Evolutionary conservation across 92 coral and sea anemone genomes (phyloP).

Genomic region (Epizoanthus stellaris): DNA sequence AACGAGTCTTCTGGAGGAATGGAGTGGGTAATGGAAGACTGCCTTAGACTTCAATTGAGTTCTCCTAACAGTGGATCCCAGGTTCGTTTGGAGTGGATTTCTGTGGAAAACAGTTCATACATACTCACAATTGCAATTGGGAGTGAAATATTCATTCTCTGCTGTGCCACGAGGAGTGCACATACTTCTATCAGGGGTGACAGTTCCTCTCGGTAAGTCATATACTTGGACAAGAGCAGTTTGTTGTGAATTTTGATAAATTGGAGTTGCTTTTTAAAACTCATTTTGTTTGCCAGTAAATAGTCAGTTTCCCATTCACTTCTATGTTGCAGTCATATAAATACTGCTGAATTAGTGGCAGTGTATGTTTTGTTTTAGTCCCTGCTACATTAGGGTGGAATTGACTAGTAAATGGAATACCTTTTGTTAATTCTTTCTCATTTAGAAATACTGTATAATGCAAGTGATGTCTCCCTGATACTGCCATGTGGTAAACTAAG

Average conservation of each 20-base stretch:
- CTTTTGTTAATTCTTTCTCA: too few species aligned
- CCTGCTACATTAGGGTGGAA: too few species aligned
- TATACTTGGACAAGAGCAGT: not conserved
- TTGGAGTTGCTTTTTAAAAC: too few species aligned
- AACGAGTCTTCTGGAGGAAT: slow-evolving; percentile 95
- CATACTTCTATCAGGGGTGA: slow-evolving; percentile 70
- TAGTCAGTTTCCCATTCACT: too few species aligned
- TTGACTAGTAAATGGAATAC: too few species aligned
- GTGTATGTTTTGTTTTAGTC: too few species aligned
- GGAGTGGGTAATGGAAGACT: slow-evolving; percentile 94
- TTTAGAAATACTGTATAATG: too few species aligned
- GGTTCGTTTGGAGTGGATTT: slow-evolving; percentile 92
- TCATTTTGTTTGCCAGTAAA: too few species aligned
- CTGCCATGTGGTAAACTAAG: too few species aligned
- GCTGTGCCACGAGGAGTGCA: slow-evolving; percentile 79
- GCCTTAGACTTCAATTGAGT: slow-evolving; percentile 71
- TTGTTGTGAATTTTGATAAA: not conserved
- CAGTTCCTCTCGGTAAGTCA: slow-evolving; percentile 49
- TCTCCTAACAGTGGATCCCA: slow-evolving; percentile 71
- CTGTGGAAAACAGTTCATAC: slow-evolving; percentile 91
- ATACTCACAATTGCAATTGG: slow-evolving; percentile 86
- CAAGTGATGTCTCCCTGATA: too few species aligned
- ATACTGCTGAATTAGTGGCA: too few species aligned
- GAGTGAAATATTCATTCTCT: slow-evolving; percentile 84
- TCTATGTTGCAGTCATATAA: too few species aligned